Percentiles rank a stretch among this genome's conserved stretches.
These are phyloP conservation scores for Drosophila longiperda DNA, from an alignment of 2,888 invertebrate species.

Conservation along the genomic window DNA sequence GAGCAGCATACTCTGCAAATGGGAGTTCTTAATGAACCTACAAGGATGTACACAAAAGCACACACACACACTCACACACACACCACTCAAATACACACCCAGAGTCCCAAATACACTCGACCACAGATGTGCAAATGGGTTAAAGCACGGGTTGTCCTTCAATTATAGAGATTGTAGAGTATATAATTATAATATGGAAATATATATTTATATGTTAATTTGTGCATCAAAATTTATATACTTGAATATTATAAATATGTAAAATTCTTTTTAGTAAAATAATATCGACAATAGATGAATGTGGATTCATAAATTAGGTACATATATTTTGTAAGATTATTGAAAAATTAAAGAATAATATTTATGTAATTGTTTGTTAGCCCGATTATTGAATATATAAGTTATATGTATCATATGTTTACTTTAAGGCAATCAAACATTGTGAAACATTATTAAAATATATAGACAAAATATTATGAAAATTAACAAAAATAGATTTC, in stretches of 20 bases:
- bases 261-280: neutral
- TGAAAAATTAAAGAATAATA: neutral
- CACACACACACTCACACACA: slow-evolving; percentile 17
- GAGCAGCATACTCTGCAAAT: slow-evolving; percentile 26
- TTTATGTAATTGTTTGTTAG: neutral
- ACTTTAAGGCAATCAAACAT: no score
- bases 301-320: neutral
- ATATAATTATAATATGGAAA: neutral
- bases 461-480: no score
- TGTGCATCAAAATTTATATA: neutral
- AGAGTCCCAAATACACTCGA: slow-evolving; percentile 12
- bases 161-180: neutral
- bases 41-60: slow-evolving; percentile 26
- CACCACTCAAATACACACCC: neutral
- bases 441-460: no score
- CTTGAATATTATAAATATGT: neutral
- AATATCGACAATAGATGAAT: neutral
- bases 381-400: no score
- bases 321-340: neutral
- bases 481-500: no score
- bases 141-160: slow-evolving; percentile 27
- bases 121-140: slow-evolving; percentile 27
- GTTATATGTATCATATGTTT: no score
- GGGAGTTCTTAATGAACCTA: slow-evolving; percentile 52
- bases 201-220: neutral